Evolutionary conservation across 2,888 invertebrate genomes (phyloP), one percentile per base, ranked within the genome.

Genomic region (Diaprepes abbreviatus): DNA sequence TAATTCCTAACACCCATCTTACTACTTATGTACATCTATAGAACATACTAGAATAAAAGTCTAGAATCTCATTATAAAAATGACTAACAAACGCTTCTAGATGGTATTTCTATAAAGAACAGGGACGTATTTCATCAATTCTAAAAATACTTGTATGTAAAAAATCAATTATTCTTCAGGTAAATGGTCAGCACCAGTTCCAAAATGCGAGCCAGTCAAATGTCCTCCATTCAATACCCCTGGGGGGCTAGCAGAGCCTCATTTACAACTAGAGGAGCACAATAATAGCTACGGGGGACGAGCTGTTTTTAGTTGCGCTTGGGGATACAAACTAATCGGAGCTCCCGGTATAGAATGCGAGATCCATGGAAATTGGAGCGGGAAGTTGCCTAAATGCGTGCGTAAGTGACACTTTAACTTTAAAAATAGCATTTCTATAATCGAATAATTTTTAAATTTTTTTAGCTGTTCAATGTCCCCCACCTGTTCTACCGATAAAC

Each of bases 201-300:
- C 94, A 9, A 87, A 85, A 43, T 94, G 94, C 83, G 90, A 90
- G 79, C 89, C 90, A 74, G 92, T 94, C n/a, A 88, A 90, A 75
- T 95, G 95, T 82, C 92, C 93, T 0, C 85, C 88, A 55, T 84
- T 94, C 71, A 88, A 88, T 73, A 84, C 92, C 0, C 86, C 88
- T 45, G 86, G 93, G 59, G 88, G 88, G 64, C 84, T 91, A 4
- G 85, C 89, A 45, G 92, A 92, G 76, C 89, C 92, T 0, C 92
- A 92, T 80, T 86, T 95, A 50, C 90, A 89, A 79, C 85, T 94
- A 73, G 88, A 92, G 70, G 93, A 93, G 79, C 89, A 93, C 83
- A 94, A 94, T 85, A 90, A 93, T 70, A 93, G 92, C 76, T 92
- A 90, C 78, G 93, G 93, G 59, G 93, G 93, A 5, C 88, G 91